Evolutionary conservation across 2,113 vertebrate species (phyloP).

Genomic region (Anolis carolinensis): DNA sequence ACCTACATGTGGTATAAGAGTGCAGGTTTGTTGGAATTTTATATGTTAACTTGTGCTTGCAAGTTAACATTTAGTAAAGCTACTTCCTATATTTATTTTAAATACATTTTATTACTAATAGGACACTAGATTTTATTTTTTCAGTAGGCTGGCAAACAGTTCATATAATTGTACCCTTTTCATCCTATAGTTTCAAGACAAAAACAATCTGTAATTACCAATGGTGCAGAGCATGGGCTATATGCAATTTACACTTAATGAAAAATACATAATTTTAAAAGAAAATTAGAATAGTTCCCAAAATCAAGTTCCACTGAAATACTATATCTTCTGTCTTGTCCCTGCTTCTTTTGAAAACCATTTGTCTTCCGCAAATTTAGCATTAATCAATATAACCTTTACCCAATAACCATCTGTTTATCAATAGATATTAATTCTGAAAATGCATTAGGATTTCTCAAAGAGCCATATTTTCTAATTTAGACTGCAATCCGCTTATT

Average conservation of each 20-base stretch:
- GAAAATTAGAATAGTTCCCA: background rate
- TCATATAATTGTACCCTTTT: background rate
- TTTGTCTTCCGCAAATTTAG: background rate
- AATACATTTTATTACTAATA: no score
- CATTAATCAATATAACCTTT: conserved; percentile 21
- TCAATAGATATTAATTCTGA: conserved; percentile 3
- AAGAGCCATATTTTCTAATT: conserved; percentile 21
- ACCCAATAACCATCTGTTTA: background rate
- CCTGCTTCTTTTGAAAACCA: conserved; percentile 1
- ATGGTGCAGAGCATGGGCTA: background rate
- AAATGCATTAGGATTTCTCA: conserved; percentile 1
- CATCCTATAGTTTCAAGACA: background rate
- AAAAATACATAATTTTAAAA: background rate
- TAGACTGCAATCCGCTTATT: conserved; percentile 1
- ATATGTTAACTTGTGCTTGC: no score
- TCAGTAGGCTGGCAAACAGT: background rate
- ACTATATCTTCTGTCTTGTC: background rate
- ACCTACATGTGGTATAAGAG: background rate
- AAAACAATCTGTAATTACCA: background rate
- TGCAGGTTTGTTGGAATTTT: background rate
- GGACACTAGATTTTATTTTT: no score
- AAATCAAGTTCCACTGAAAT: background rate
- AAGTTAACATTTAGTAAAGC: no score
- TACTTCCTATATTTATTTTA: no score
- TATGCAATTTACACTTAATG: conserved; percentile 3